Conservation (phyloP, 1,140 invertebrate genomes). For the Drosophila ironensis region DNA sequence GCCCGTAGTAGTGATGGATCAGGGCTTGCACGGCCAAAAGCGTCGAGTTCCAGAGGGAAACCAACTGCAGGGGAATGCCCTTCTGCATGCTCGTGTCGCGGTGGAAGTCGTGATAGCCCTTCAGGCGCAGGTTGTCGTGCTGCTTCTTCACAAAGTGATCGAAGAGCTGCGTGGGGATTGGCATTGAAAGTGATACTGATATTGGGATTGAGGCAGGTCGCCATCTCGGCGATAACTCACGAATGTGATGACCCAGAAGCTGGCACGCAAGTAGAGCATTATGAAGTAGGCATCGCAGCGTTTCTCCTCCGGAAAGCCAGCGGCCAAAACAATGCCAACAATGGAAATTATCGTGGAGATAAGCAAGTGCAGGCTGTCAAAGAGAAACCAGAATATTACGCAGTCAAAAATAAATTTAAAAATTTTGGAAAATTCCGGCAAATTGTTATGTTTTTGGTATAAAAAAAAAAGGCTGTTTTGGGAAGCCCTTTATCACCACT, state of each 20-base stretch:
- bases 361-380: slow-evolving; percentile 81
- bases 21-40: slow-evolving; percentile 85
- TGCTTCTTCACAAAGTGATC: slow-evolving; percentile 84
- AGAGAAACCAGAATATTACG: background rate
- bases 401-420: background rate
- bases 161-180: too few relatives aligned
- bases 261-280: slow-evolving; percentile 85
- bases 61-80: slow-evolving; percentile 85
- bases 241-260: slow-evolving; percentile 85
- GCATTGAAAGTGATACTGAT: slow-evolving; percentile 36
- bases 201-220: slow-evolving; percentile 37
- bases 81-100: slow-evolving; percentile 85
- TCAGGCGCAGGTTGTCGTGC: slow-evolving; percentile 85
- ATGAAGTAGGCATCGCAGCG: slow-evolving; percentile 87
- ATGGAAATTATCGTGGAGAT: slow-evolving; percentile 84
- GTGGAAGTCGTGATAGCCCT: slow-evolving; percentile 87
- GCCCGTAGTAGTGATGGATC: slow-evolving; percentile 86
- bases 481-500: too few relatives aligned
- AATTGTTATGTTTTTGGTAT: too few relatives aligned
- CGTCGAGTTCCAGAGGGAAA: slow-evolving; percentile 85
- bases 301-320: slow-evolving; percentile 83
- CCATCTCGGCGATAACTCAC: slow-evolving; percentile 76
- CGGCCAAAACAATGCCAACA: slow-evolving; percentile 84
- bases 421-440: too few relatives aligned
- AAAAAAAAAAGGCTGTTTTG: too few relatives aligned